phyloP scores from a whole-genome alignment of 2,113 vertebrate genomes.

The Bucco capensis region DNA sequence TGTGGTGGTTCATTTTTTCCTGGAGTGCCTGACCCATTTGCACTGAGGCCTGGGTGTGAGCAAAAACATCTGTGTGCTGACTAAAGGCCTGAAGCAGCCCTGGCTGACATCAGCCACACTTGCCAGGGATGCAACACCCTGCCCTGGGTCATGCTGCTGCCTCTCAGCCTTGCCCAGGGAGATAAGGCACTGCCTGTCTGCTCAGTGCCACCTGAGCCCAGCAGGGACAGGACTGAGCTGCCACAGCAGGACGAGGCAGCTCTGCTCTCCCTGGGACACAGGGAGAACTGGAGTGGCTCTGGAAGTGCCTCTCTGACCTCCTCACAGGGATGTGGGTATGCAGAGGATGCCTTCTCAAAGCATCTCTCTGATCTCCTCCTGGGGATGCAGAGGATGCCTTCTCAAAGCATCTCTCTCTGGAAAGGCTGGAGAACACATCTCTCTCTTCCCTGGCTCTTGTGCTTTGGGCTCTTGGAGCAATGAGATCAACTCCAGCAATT shows the following conservation, averaged over 20 bases:
- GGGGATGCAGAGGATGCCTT: neutral
- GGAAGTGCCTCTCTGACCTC: neutral
- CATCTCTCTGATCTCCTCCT: neutral
- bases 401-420: too few relatives aligned
- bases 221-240: fast-evolving
- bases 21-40: neutral
- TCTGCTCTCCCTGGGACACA: neutral
- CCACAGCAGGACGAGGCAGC: neutral
- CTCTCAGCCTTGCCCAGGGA: neutral
- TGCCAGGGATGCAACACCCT: neutral
- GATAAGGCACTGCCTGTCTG: fast-evolving
- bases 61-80: neutral
- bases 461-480: neutral
- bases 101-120: neutral
- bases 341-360: neutral
- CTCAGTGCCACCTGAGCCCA: neutral
- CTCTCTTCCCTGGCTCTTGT: neutral
- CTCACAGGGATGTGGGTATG: neutral
- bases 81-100: neutral
- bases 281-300: neutral
- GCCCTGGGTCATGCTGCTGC: fast-evolving
- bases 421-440: too few relatives aligned
- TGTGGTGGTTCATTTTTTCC: neutral
- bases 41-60: neutral
- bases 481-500: too few relatives aligned